Percentiles rank a stretch among this genome's conserved stretches.
phyloP scores from a whole-genome alignment of 2,113 vertebrate genomes.

The Xiphophorus couchianus region DNA sequence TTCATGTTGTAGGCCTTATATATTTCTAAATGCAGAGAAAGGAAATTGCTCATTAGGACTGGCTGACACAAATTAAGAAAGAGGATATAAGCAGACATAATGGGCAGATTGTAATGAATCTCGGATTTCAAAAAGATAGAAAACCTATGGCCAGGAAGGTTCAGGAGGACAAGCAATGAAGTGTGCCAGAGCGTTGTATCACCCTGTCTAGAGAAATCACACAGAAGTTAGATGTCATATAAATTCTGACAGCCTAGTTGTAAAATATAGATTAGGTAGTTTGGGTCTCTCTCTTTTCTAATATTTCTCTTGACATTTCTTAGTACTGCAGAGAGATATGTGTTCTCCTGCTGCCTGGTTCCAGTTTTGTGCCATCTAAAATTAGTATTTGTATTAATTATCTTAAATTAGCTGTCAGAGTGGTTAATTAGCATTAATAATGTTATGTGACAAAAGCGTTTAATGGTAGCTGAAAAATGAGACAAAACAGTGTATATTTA shows the following conservation, averaged over 20 bases:
- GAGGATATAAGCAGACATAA: conserved; percentile 64
- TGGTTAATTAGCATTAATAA: conserved; percentile 82
- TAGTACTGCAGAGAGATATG: conserved; percentile 22
- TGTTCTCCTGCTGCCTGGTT: conserved; percentile 37
- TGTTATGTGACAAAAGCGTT: conserved; percentile 70
- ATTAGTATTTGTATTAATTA: conserved; percentile 84
- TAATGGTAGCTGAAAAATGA: conserved; percentile 77
- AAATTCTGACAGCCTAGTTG: conserved; percentile 46
- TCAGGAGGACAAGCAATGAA: conserved; percentile 15
- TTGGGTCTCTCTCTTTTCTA: conserved; percentile 5
- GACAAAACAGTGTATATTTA: conserved; percentile 61
- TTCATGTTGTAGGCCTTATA: conserved; percentile 65
- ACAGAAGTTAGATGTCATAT: conserved; percentile 52
- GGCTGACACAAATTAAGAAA: conserved; percentile 58
- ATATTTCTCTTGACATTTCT: conserved; percentile 8
- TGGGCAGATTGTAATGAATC: conserved; percentile 53
- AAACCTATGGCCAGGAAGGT: conserved; percentile 8
- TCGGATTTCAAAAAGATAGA: conserved; percentile 28
- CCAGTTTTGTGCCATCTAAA: conserved; percentile 73
- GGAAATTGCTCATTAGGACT: conserved; percentile 52
- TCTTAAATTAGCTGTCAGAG: conserved; percentile 81
- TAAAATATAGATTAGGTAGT: conserved; percentile 67
- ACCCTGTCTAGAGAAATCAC: conserved; percentile 36
- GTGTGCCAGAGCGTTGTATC: conserved; percentile 23
- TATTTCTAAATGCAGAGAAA: conserved; percentile 66